phyloP scores from a whole-genome alignment of 1,140 invertebrate species.

The Megalopta genalis region DNA sequence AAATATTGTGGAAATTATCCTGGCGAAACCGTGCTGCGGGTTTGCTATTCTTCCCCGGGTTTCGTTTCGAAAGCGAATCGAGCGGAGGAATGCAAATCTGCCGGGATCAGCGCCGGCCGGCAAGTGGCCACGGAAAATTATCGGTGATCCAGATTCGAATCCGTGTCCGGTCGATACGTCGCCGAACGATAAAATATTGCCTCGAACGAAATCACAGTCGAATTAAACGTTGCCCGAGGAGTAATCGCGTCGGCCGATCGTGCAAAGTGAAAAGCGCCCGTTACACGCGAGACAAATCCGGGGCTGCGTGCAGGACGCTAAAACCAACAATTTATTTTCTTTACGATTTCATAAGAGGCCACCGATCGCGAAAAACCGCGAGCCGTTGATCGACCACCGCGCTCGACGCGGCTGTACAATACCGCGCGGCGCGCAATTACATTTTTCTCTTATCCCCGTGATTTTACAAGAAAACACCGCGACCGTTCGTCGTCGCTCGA shows the following conservation, averaged over 20 bases:
- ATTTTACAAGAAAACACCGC: too few species aligned
- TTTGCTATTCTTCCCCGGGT: constrained; percentile 34
- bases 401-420: constrained; percentile 9
- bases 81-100: constrained; percentile 19
- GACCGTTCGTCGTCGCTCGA: too few species aligned
- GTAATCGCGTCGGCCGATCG: constrained; percentile 44
- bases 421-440: constrained; percentile 1
- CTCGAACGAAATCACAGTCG: constrained; percentile 32
- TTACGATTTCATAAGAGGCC: constrained; percentile 28
- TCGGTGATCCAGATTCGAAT: constrained; percentile 38
- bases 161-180: constrained; percentile 4
- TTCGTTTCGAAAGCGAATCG: constrained; percentile 27
- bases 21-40: background rate
- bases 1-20: constrained; percentile 24
- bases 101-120: background rate
- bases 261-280: constrained; percentile 24
- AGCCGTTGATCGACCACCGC: constrained; percentile 7
- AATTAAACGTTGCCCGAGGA: constrained; percentile 46
- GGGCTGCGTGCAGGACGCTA: constrained; percentile 7
- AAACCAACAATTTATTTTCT: constrained; percentile 38
- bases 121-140: constrained; percentile 10
- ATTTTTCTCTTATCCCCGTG: too few species aligned
- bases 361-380: background rate
- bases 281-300: constrained; percentile 38
- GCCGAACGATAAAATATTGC: constrained; percentile 53